These are phyloP conservation scores for Lethrus apterus DNA, from an alignment of 1,140 invertebrate genomes.

Conservation along the genomic window DNA sequence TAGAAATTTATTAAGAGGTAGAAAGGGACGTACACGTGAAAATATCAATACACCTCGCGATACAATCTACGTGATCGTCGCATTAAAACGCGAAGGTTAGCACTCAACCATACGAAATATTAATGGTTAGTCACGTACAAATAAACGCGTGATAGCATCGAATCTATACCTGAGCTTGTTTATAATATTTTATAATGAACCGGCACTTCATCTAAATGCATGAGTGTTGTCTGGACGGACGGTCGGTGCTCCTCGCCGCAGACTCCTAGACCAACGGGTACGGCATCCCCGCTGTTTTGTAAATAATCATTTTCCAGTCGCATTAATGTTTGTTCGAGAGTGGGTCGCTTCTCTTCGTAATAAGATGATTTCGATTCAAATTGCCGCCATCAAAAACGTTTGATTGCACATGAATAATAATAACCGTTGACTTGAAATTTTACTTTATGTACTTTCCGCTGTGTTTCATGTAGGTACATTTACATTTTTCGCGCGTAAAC, in stretches of 20 bases:
- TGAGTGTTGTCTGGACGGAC: slow-evolving; percentile 10
- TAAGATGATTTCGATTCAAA: slow-evolving; percentile 19
- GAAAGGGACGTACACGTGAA: too few species aligned
- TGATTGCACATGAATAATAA: not conserved
- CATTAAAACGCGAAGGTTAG: too few species aligned
- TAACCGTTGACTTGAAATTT: too few species aligned
- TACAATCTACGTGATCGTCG: too few species aligned
- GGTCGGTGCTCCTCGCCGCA: not conserved
- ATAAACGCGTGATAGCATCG: slow-evolving; percentile 14
- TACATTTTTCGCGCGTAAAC: too few species aligned
- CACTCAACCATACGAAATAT: too few species aligned
- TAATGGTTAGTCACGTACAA: slow-evolving; percentile 24
- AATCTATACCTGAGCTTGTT: slow-evolving; percentile 24
- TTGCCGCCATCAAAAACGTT: slow-evolving; percentile 9
- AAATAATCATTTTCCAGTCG: slow-evolving; percentile 31
- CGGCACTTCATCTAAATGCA: slow-evolving; percentile 22
- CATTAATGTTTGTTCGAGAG: slow-evolving; percentile 31
- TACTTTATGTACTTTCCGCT: too few species aligned
- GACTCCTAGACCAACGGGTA: slow-evolving; percentile 8
- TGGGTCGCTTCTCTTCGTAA: slow-evolving; percentile 10
- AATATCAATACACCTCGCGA: too few species aligned
- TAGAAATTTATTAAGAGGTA: too few species aligned
- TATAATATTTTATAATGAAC: slow-evolving; percentile 26
- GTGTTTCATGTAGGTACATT: too few species aligned
- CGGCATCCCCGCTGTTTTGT: slow-evolving; percentile 25